phyloP scores from a whole-genome alignment of 2,797 vertebrate species.

The Leptoclinus maculatus region DNA sequence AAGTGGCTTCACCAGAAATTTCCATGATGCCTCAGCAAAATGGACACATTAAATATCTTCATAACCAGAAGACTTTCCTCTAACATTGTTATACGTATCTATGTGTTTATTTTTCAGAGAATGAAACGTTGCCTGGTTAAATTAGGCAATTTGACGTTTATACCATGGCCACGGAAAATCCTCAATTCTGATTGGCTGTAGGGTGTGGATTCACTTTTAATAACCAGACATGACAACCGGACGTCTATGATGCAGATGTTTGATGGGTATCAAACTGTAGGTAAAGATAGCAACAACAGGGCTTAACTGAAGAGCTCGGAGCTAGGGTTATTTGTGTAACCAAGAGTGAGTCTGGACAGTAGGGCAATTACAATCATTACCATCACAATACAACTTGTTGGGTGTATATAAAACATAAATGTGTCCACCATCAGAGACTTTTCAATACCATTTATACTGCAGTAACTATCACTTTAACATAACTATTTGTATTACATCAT shows the following conservation, averaged over 20 bases:
- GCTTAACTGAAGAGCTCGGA: background rate
- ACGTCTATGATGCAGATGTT: background rate
- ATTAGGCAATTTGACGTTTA: background rate
- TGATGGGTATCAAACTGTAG: background rate
- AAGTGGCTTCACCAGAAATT: conserved; percentile 38
- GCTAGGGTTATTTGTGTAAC: background rate
- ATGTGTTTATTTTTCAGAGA: background rate
- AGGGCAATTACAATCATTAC: background rate
- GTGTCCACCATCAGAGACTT: background rate
- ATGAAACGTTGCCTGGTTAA: background rate
- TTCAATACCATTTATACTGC: background rate
- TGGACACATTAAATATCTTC: conserved; percentile 8
- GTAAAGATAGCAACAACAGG: background rate
- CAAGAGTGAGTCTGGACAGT: background rate
- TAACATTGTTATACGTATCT: background rate
- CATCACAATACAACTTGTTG: background rate
- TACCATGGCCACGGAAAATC: background rate
- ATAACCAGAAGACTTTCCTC: background rate
- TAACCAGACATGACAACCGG: background rate
- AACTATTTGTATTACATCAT: background rate
- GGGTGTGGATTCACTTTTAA: background rate
- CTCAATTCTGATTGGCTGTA: background rate
- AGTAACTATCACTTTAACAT: background rate
- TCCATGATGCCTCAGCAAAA: background rate
- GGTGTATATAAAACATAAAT: background rate